Conservation (phyloP, 2,888 invertebrate genomes). For the Miltochrista miniata region DNA sequence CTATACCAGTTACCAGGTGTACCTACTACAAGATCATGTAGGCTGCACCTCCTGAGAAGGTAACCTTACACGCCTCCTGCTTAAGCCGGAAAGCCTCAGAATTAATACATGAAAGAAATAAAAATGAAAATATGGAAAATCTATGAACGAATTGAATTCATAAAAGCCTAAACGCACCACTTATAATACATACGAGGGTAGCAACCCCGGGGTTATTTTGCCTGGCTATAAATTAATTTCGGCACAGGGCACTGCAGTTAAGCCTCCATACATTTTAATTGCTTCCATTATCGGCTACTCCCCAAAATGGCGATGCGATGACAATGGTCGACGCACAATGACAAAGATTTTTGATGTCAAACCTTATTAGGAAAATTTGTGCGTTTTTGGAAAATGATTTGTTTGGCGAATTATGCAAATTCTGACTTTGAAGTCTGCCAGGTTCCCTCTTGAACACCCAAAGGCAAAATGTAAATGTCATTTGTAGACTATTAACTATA, state of each 20-base stretch:
- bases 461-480: too few species aligned
- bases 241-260: conserved; percentile 79
- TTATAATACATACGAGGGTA: conserved; percentile 52
- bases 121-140: too few species aligned
- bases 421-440: too few species aligned
- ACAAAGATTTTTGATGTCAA: conserved; percentile 53
- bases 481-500: too few species aligned
- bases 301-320: conserved; percentile 68
- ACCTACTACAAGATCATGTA: too few species aligned
- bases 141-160: conserved; percentile 8
- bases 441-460: too few species aligned
- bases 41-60: too few species aligned
- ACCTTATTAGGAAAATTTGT: conserved; percentile 54
- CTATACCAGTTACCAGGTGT: too few species aligned
- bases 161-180: conserved; percentile 56
- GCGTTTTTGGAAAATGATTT: not conserved
- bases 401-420: too few species aligned
- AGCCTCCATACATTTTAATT: conserved; percentile 83
- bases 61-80: too few species aligned
- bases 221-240: conserved; percentile 81
- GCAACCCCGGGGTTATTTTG: conserved; percentile 67
- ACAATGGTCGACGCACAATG: conserved; percentile 60
- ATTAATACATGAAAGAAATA: too few species aligned
- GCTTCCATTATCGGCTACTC: conserved; percentile 80
- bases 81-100: too few species aligned